Evolutionary conservation across 2,888 invertebrate genomes (phyloP), one percentile per base, ranked within the genome.

Genomic region (Mimas tiliae): DNA sequence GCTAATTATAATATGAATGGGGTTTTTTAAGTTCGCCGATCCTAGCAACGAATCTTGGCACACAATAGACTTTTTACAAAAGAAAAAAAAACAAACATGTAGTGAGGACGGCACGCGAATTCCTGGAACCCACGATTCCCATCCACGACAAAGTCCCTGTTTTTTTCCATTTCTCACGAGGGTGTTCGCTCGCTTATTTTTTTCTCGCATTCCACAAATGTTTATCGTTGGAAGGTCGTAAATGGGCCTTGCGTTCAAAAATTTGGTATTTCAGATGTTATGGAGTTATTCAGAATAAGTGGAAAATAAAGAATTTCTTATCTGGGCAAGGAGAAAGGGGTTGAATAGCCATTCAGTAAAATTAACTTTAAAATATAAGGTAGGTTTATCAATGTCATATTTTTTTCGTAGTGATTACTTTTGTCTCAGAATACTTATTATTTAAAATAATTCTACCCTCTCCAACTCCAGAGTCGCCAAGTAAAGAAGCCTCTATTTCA

Each of bases 51-150:
- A 47, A 50, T 50, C 38, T 48, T 47, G 65, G 55, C 55, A 65
- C 38, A 65, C 58, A 65, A 65, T 58, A 65, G 48, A 53, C 14
- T 47, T 27, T 47, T 79, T 76, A 70, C 81, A 83, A 81, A 82
- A 82, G 79, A 79, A 73, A 75, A 82, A 82, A 79, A 79, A 73
- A 75, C 75, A 77, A 78, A 27, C 27, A 27, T 78, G 77, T 81
- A 79, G 42, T 58, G 58, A 75, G 79, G 78, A 84, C 87, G 89
- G 92, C 93, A 93, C 93, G 93, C 90, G 93, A 91, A 91, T 93
- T 91, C 93, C 84, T 71, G 79, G 92, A 93, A 93, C 79, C 77
- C 79, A 84, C 81, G 81, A 85, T 91, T 93, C 92, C 88, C 93
- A 90, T 88, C 86, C 81, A 76, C 83, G 79, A 81, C 85, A 81